Percentiles rank a stretch among this genome's conserved stretches.
phyloP scores from a whole-genome alignment of 2,113 vertebrate genomes.

The Aldabrachelys gigantea region DNA sequence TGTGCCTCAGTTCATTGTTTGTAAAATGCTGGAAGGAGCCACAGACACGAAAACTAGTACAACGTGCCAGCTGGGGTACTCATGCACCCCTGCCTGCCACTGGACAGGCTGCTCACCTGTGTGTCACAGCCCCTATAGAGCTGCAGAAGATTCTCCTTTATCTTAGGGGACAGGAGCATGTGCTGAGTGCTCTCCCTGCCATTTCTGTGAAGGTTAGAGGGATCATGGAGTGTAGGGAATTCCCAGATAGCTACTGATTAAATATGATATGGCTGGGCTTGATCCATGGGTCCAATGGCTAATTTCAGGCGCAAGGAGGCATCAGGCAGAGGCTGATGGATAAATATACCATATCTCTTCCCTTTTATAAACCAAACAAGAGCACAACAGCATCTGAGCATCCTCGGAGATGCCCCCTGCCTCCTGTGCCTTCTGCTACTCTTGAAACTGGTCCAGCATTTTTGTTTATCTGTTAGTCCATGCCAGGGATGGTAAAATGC shows the following conservation, averaged over 20 bases:
- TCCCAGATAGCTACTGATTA: not conserved
- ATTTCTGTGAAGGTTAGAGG: not conserved
- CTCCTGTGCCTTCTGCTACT: slow-evolving; percentile 66
- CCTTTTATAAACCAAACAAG: accelerated
- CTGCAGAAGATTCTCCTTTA: not conserved
- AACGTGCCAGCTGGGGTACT: not conserved
- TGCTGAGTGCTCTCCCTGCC: not conserved
- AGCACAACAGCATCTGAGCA: not conserved
- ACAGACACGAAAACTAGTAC: not conserved
- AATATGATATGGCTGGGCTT: not conserved
- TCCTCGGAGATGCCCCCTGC: not conserved
- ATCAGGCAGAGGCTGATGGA: not conserved
- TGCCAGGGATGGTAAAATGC: slow-evolving; percentile 60
- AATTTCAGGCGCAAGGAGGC: not conserved
- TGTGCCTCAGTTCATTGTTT: not conserved
- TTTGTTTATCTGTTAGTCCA: slow-evolving; percentile 35
- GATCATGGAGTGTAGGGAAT: not conserved
- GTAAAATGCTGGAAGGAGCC: not conserved
- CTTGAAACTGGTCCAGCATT: slow-evolving; percentile 63
- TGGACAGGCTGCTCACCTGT: not conserved
- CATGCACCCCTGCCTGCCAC: not conserved
- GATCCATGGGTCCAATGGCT: not conserved
- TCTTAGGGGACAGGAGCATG: not conserved
- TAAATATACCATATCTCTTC: not conserved
- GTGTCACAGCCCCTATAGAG: not conserved